phyloP scores from a whole-genome alignment of 2,113 vertebrate species.

The Cyrtonyx montezumae region DNA sequence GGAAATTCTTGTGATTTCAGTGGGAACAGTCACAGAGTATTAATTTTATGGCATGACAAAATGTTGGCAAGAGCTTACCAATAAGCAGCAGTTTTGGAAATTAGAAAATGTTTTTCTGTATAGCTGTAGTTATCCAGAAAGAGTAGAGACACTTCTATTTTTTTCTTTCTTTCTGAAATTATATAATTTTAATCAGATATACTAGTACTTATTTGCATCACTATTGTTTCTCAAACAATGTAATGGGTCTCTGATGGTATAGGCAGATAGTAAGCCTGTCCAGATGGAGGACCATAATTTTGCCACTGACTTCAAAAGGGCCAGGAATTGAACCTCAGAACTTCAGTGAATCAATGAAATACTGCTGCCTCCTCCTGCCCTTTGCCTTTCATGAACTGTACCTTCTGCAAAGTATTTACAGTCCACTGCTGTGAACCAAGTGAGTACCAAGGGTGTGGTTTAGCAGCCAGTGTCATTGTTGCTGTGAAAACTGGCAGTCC shows the following conservation, averaged over 20 bases:
- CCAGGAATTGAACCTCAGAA: background rate
- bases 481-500: background rate
- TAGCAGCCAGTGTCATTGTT: background rate
- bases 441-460: background rate
- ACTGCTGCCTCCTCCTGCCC: background rate
- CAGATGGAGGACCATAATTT: background rate
- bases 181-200: background rate
- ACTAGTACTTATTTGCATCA: background rate
- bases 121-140: background rate
- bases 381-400: background rate
- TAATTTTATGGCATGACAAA: conserved; percentile 22
- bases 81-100: background rate
- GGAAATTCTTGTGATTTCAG: conserved; percentile 9
- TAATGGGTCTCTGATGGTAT: background rate
- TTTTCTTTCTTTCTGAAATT: background rate
- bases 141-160: background rate
- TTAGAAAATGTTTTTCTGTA: background rate
- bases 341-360: background rate
- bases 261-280: background rate
- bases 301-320: background rate
- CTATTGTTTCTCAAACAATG: background rate
- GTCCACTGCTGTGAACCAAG: background rate
- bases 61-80: background rate
- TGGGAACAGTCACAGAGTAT: background rate
- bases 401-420: background rate